Evolutionary conservation across 1,140 invertebrate genomes (phyloP), one percentile per base, ranked within the genome.

Genomic region (Camponotus pennsylvanicus): DNA sequence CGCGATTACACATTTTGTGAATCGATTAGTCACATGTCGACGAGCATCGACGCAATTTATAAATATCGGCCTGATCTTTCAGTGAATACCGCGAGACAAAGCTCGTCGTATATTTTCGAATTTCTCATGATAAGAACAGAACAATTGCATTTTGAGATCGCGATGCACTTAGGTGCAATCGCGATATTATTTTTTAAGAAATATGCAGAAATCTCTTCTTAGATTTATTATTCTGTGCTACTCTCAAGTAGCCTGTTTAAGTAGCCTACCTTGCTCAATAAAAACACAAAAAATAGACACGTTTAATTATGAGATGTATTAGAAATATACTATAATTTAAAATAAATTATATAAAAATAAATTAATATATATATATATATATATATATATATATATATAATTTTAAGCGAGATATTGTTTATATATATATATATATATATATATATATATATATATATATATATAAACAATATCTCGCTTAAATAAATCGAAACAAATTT

Each of bases 1-100:
- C 83, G 77, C 89, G 89, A 90, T 90, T 90, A 90, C 78, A 77
- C 77, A 87, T 87, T 89, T 87, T 75, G 86, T 61, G 80, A 79
- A 34, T 70, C 88, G 86, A 57, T 90, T 89, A 87, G 40, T 34
- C 42, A 57, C 78, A 64, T 86, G 52, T 70, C 85, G 69, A 32
- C 52, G 42, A 59, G 37, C 45, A 63, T 45, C 59, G 45, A 15
- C 45, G 18, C 85, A 27, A 63, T 76, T 61, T 85, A 77, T 86
- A 90, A 88, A 90, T 89, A 90, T 64, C 55, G 70, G 45, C n/a
- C 21, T 57, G 63, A 85, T 87, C 55, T 27, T 27, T 85, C 59
- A 7, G 2, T 11, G 49, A 45, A 21, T n/a, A 42, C n/a, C 4
- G 27, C 49, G 37, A 11, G 57, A 52, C 34, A 40, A 11, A 45